These are phyloP conservation scores for Tenthredo mesomela DNA, from an alignment of 2,888 invertebrate species.

Conservation along the genomic window DNA sequence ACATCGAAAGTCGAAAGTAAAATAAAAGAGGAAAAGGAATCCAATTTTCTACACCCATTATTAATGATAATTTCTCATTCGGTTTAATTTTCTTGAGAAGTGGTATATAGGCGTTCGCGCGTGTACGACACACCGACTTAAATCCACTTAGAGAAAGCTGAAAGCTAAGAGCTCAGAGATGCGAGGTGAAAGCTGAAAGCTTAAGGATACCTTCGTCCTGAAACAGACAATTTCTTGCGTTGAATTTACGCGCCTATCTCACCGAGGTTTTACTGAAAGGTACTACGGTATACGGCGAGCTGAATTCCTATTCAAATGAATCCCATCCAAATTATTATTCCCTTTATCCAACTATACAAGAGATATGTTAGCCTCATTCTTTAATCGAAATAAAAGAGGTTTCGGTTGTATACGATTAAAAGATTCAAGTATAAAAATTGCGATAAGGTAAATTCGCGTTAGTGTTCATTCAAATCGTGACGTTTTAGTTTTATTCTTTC, in stretches of 20 bases:
- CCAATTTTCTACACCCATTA: not conserved
- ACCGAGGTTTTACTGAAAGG: not conserved
- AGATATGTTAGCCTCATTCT: not conserved
- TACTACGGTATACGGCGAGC: not conserved
- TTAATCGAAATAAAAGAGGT: no score
- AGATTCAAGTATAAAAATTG: no score
- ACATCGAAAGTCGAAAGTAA: not conserved
- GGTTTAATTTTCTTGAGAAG: not conserved
- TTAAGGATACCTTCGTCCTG: not conserved
- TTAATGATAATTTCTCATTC: not conserved
- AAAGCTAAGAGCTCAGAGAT: conserved; percentile 29
- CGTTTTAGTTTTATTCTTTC: not conserved
- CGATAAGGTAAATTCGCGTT: no score
- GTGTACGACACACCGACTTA: conserved; percentile 13
- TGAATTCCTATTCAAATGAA: not conserved
- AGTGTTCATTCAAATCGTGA: no score
- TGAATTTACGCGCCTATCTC: conserved; percentile 9
- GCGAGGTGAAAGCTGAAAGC: conserved; percentile 14
- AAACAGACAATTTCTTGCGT: conserved; percentile 31
- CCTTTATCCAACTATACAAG: not conserved
- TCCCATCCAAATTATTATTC: conserved; percentile 1
- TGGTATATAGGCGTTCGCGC: not conserved
- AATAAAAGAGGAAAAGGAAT: not conserved
- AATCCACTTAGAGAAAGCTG: conserved; percentile 28
- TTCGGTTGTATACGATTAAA: no score